Evolutionary conservation across 2,888 invertebrate species (phyloP), one percentile per base, ranked within the genome.

Genomic region (Catocala sponsa): DNA sequence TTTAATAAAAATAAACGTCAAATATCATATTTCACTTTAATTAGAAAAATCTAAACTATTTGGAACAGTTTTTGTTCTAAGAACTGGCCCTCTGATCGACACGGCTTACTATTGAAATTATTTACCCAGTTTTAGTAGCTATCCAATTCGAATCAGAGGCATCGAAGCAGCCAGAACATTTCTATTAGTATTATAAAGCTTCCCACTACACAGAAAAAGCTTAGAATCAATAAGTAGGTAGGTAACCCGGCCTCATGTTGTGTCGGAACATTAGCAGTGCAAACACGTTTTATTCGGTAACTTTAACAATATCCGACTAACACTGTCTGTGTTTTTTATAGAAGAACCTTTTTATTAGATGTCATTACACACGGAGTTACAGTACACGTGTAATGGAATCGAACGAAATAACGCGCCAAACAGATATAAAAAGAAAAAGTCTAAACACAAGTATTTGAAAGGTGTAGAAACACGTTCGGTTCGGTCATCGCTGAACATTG

Each of bases 381-480:
- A 44, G 44, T 44, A 12, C 12, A 46, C 46, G 10, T 15, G 46
- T 44, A 15, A 46, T 15, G 15, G 15, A 15, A 46, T 15, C 15
- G 44, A 15, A 46, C 46, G 15, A 15, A 46, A 46, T 11, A 46
- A 10, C 25, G 48, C 32, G 15, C 5, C 13, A 25, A 25, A 32
- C 48, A 48, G 33, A 32, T 4, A 38, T 13, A 51, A 25, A n/a
- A 12, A 13, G n/a, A 15, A 47, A 9, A 38, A 38, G 6, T 7
- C 35, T 38, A 38, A 38, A 38, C 35, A 38, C 9, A 12, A 12
- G 10, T 6, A 38, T 15, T n/a, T 6, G 7, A 50, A 50, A 50
- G 13, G 32, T 53, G 48, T 54, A 67, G 59, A 57, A 57, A 51
- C 38, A 38, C 32, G 6, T 42, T 43, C 54, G 25, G 38, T 56